Evolutionary conservation across 2,113 vertebrate species (phyloP), one percentile per base, ranked within the genome.

Genomic region (Microtus ochrogaster): DNA sequence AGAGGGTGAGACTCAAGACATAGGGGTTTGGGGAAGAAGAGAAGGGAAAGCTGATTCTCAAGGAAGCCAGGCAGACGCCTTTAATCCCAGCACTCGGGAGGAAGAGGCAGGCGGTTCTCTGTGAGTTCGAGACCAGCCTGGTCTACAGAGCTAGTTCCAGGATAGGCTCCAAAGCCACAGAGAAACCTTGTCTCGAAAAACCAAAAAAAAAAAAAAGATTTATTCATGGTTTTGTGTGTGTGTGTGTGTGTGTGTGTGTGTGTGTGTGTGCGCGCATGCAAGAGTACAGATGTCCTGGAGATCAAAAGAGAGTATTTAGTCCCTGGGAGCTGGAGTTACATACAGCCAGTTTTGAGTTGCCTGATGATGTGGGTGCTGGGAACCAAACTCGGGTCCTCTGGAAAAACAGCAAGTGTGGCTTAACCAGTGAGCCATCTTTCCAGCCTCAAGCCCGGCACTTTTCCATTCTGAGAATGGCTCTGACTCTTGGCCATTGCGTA

Each of bases 11-110:
- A 28, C 36, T 28, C 0, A 41, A 0, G 44, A 24, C 21, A 0
- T 16, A 0, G 10, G 19, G 21, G 2, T 0, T 5, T 26, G 0
- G 0, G 22, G 24, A 49, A n/a, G n/a, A 58, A 16, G 52, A 28
- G 76, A 3, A 17, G 24, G 10, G 13, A 39, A 65, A 63, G 89
- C 81, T 8, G 14, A 0, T 41, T 44, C 21, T 24, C 1, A 8
- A 3, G 44, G 55, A 77, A 47, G 13, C 30, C 8, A n/a, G 76
- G 72, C 41, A 7, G 0, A 8, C 39, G 52, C n/a, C n/a, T n/a
- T n/a, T n/a, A n/a, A n/a, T n/a, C n/a, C n/a, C n/a, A n/a, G n/a
- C n/a, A n/a, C n/a, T n/a, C n/a, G n/a, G n/a, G n/a, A n/a, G n/a
- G n/a, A n/a, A n/a, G n/a, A n/a, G n/a, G n/a, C n/a, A n/a, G n/a